Conservation (phyloP, 2,797 vertebrate genomes). For the Sebastes diploproa region DNA sequence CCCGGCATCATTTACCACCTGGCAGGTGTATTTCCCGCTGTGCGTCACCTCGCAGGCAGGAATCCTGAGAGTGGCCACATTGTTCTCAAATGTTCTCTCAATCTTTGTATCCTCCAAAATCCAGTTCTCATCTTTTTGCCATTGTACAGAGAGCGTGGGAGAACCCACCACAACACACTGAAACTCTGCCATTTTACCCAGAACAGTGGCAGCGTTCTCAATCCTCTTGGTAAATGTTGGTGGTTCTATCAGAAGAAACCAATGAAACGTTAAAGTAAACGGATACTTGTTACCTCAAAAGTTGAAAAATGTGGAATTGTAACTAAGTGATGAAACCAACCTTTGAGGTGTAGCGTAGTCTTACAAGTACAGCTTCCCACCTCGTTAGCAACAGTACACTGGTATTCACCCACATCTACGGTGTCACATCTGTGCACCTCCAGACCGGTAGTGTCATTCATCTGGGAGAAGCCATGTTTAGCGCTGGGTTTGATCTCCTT, state of each 20-base stretch:
- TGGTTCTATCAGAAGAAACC: constrained; percentile 84
- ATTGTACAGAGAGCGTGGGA: constrained; percentile 89
- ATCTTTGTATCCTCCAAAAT: constrained; percentile 89
- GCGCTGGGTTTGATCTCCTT: constrained; percentile 92
- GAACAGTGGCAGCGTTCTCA: constrained; percentile 86
- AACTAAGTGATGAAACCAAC: constrained; percentile 79
- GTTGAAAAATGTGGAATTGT: constrained; percentile 4
- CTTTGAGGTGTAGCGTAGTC: constrained; percentile 90
- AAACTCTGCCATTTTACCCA: constrained; percentile 89
- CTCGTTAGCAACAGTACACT: constrained; percentile 92
- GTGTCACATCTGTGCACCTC: constrained; percentile 89
- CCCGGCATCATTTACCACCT: constrained; percentile 94
- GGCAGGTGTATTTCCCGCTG: constrained; percentile 93
- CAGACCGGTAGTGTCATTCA: constrained; percentile 84
- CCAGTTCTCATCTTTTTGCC: constrained; percentile 96
- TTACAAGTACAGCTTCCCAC: constrained; percentile 92
- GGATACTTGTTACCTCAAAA: background rate
- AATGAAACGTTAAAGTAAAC: constrained; percentile 11
- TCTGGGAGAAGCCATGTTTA: constrained; percentile 87
- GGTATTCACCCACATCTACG: constrained; percentile 92
- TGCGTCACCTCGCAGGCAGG: constrained; percentile 85
- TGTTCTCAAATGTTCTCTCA: constrained; percentile 87
- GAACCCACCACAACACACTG: constrained; percentile 88
- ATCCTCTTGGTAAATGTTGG: constrained; percentile 90
- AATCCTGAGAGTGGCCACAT: constrained; percentile 87